Evolutionary conservation across 2,888 invertebrate species (phyloP).

Genomic region (Hermodice carunculata): DNA sequence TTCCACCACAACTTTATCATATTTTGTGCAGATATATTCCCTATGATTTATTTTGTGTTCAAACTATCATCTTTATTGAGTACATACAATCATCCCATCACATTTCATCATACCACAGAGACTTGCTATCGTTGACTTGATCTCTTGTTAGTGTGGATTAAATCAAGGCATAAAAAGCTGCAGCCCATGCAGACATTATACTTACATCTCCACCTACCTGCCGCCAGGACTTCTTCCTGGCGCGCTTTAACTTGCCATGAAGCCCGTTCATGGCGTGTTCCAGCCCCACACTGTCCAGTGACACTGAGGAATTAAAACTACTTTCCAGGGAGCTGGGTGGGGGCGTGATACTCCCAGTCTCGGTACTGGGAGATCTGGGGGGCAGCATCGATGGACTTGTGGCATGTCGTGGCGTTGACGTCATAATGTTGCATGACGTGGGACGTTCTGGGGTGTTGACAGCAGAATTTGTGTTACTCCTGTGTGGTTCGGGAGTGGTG

Average conservation of each 20-base stretch:
- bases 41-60: too few relatives aligned
- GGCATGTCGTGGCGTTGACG: neutral
- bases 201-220: slow-evolving; percentile 53
- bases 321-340: slow-evolving; percentile 32
- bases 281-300: slow-evolving; percentile 18
- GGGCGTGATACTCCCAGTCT: neutral
- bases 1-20: too few relatives aligned
- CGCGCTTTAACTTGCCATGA: slow-evolving; percentile 43
- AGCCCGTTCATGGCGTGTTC: slow-evolving; percentile 18
- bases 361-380: neutral
- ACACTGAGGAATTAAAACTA: slow-evolving; percentile 26
- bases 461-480: slow-evolving; percentile 1
- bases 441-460: neutral
- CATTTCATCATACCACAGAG: too few relatives aligned
- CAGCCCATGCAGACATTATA: slow-evolving; percentile 33
- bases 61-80: too few relatives aligned
- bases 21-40: too few relatives aligned
- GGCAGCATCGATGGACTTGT: neutral
- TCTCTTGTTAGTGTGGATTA: too few relatives aligned
- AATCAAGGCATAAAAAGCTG: slow-evolving; percentile 18
- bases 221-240: slow-evolving; percentile 68
- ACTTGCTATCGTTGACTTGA: too few relatives aligned
- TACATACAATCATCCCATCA: too few relatives aligned
- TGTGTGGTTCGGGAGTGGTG: slow-evolving; percentile 6
- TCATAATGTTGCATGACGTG: neutral